These are phyloP conservation scores for Ormyrus labotus DNA, from an alignment of 2,888 invertebrate species.

Conservation along the genomic window DNA sequence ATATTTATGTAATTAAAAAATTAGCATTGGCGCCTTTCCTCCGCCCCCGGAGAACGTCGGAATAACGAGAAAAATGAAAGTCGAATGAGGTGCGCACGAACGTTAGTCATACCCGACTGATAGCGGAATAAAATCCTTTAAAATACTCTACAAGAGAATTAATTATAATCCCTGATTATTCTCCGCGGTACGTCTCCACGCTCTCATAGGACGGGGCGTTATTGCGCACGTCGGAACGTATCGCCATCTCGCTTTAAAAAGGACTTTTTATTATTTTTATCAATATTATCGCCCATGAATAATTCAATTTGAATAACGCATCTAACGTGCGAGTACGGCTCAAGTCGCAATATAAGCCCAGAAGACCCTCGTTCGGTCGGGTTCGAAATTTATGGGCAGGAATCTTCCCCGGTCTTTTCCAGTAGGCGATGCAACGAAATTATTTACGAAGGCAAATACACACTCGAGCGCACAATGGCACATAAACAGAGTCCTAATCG, in stretches of 20 bases:
- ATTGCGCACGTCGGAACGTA: neutral
- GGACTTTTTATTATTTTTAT: neutral
- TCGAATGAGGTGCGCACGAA: conserved; percentile 13
- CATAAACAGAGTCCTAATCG: conserved; percentile 51
- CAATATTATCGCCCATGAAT: neutral
- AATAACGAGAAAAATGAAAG: conserved; percentile 20
- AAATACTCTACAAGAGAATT: neutral
- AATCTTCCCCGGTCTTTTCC: no score
- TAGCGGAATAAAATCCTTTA: conserved; percentile 7
- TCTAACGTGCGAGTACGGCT: no score
- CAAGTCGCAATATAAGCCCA: no score
- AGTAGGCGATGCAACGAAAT: no score
- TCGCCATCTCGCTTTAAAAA: neutral
- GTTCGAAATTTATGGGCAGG: no score
- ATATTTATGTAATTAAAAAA: neutral
- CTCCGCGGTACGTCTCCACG: neutral
- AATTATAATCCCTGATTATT: conserved; percentile 27
- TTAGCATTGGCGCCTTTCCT: neutral
- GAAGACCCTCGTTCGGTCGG: no score
- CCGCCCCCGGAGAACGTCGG: neutral
- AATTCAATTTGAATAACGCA: neutral
- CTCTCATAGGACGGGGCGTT: no score
- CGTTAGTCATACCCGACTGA: conserved; percentile 13
- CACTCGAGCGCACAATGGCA: conserved; percentile 36
- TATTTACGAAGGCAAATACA: neutral